These are phyloP conservation scores for Julus scandinavius DNA, from an alignment of 2,888 invertebrate genomes.

Conservation along the genomic window DNA sequence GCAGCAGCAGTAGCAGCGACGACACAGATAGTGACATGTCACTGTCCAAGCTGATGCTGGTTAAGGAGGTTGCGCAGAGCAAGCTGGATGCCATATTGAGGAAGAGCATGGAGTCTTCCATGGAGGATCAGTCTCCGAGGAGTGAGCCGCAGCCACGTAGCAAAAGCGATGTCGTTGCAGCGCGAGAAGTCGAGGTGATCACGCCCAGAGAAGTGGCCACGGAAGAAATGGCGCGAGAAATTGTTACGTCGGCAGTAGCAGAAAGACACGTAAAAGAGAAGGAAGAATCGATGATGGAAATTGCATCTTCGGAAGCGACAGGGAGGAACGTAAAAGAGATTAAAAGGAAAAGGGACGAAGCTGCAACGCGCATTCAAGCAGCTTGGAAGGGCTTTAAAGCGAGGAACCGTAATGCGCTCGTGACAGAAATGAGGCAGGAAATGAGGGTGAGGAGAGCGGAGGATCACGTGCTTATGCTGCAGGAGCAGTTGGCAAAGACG, in stretches of 20 bases:
- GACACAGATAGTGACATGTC: conserved; percentile 77
- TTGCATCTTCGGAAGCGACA: conserved; percentile 50
- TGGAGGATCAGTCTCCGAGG: background rate
- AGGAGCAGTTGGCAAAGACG: conserved; percentile 85
- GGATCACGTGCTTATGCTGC: conserved; percentile 83
- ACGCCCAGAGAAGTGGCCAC: background rate
- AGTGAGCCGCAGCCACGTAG: background rate
- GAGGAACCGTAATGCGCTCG: conserved; percentile 70
- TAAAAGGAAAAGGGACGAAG: background rate
- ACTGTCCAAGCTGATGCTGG: conserved; percentile 72
- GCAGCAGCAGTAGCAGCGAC: conserved; percentile 62
- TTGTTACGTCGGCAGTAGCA: conserved; percentile 52
- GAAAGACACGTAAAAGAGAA: conserved; percentile 64
- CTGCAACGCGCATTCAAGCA: conserved; percentile 82
- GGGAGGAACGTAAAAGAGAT: conserved; percentile 64
- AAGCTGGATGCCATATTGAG: conserved; percentile 43
- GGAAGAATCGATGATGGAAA: conserved; percentile 60
- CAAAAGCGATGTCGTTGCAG: no score
- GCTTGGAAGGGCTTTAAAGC: conserved; percentile 87
- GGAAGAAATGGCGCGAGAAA: background rate
- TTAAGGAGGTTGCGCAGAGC: conserved; percentile 54
- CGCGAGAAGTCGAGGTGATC: no score
- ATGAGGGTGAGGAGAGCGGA: conserved; percentile 81
- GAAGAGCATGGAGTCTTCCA: conserved; percentile 27
- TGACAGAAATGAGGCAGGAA: conserved; percentile 73